Percentiles rank a stretch among this genome's conserved stretches.
These are phyloP conservation scores for Tipula confusa DNA, from an alignment of 2,888 invertebrate genomes.

Conservation along the genomic window DNA sequence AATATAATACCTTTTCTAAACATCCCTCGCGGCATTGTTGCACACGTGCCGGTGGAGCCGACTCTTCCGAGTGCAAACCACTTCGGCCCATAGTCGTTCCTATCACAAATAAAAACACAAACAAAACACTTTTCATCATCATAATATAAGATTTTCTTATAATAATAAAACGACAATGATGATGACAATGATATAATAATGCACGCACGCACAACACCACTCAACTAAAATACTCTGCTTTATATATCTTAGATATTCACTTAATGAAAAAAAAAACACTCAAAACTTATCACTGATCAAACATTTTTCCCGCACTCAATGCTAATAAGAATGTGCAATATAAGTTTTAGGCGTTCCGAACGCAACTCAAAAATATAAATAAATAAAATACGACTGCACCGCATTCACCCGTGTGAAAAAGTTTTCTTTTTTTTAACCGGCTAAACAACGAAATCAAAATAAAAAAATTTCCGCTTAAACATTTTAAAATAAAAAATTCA, in stretches of 20 bases:
- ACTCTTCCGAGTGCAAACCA: slow-evolving; percentile 34
- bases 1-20: slow-evolving; percentile 41
- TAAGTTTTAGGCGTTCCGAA: not conserved
- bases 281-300: not conserved
- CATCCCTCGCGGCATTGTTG: slow-evolving; percentile 44
- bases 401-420: no score
- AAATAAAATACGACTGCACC: not conserved
- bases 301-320: not conserved
- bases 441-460: not conserved
- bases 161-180: not conserved
- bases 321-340: not conserved
- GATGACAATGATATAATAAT: no score
- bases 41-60: slow-evolving; percentile 38
- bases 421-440: no score
- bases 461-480: not conserved
- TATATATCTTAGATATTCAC: not conserved
- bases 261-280: not conserved
- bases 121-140: slow-evolving; percentile 20
- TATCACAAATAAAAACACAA: slow-evolving; percentile 8
- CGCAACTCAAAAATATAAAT: not conserved
- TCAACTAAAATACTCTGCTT: not conserved
- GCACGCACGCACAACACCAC: not conserved
- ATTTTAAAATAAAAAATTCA: not conserved
- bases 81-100: slow-evolving; percentile 21
- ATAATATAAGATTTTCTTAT: not conserved